Base-by-base conservation (phyloP, 2,113 vertebrate genomes). In the Anas platyrhynchos region DNA sequence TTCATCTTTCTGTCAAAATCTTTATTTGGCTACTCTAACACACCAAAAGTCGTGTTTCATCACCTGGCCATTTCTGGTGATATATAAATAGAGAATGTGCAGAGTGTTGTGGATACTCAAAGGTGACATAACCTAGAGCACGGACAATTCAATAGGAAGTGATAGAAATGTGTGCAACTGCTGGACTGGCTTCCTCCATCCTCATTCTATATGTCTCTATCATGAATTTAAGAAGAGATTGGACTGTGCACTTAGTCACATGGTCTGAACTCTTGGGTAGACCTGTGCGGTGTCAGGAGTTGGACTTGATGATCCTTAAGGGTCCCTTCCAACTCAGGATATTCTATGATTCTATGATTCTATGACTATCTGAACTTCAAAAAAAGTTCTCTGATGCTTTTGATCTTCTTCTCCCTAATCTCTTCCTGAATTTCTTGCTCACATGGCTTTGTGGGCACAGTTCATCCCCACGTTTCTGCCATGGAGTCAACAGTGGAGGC, bases 111-210 rank as follows among this genome's bases (percentile, higher is more conserved):
- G 26, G 8, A 34, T 73, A 16, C 7, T 50, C 4, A 11, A 31
- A 4, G 15, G 8, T 69, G 27, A 68, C 48, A 17, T 15, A 9
- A 41, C 21, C 9, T 9, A 6, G 1, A 2, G 3, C 2, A 0
- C 1, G 3, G 21, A 7, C 6, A 92, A 18, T 29, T 25, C 22
- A 34, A 16, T 13, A 34, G 23, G 8, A 86, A 84, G 7, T 59
- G 52, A 36, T 27, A 83, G 88, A 76, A 38, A 34, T 6, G 4
- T 9, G 14, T n/a, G 7, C 17, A 76, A 11, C 31, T 52, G 5
- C 15, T 54, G 16, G 26, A 38, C 38, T 54, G 4, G 7, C 11
- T 27, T 79, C 38, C 13, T 68, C 3, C 16, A 14, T 27, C 32
- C 78, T 61, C 73, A 2, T 56, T 48, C 22, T 7, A 0, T 8